A percentile compares a stretch with the other conserved stretches of the same genome.
Evolutionary conservation across 2,888 invertebrate genomes (phyloP).

Genomic region (Scaptomyza reducta): DNA sequence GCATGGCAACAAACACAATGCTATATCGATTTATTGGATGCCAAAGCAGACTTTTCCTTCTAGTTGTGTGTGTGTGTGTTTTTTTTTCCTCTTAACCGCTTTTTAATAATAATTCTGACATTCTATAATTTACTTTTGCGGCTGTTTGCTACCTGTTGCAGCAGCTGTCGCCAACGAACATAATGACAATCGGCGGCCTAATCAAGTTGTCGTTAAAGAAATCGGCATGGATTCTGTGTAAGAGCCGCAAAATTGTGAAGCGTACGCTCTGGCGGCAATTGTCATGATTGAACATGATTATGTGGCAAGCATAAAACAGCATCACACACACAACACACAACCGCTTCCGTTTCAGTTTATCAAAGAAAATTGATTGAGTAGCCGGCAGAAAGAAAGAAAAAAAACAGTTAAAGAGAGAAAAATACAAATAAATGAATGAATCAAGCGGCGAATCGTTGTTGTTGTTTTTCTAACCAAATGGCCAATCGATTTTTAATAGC

Average conservation of each 20-base stretch:
- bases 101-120: slow-evolving; percentile 56
- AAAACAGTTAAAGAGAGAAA: slow-evolving; percentile 1
- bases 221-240: slow-evolving; percentile 77
- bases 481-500: slow-evolving; percentile 31
- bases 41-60: neutral
- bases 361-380: slow-evolving; percentile 70
- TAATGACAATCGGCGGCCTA: slow-evolving; percentile 63
- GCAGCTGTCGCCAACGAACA: slow-evolving; percentile 43
- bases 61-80: too few species aligned
- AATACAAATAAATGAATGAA: neutral
- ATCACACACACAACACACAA: slow-evolving; percentile 34
- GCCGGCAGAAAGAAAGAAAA: slow-evolving; percentile 30
- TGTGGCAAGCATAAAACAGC: slow-evolving; percentile 31
- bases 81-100: slow-evolving; percentile 32
- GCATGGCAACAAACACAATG: neutral
- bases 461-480: slow-evolving; percentile 11
- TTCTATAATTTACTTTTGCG: slow-evolving; percentile 73
- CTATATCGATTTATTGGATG: neutral
- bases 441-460: neutral
- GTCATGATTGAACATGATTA: slow-evolving; percentile 65
- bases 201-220: slow-evolving; percentile 77
- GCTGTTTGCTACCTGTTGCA: slow-evolving; percentile 52
- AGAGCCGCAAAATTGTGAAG: slow-evolving; percentile 49
- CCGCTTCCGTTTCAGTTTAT: slow-evolving; percentile 80
- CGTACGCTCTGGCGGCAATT: slow-evolving; percentile 48